These are phyloP conservation scores for Ceraclea dissimilis DNA, from an alignment of 2,888 invertebrate genomes.

Conservation along the genomic window DNA sequence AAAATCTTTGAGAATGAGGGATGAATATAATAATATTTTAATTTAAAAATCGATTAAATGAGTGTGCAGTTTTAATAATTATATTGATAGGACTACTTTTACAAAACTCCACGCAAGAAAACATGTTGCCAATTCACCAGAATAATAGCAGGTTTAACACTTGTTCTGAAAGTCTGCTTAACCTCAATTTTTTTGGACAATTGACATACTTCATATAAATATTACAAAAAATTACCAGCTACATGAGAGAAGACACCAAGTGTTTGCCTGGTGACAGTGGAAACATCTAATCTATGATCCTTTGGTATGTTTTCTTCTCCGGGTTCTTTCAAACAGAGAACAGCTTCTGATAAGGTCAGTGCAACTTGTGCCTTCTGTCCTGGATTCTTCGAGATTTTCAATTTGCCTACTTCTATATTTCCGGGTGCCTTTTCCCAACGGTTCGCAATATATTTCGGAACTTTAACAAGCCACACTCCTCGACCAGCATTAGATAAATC, in stretches of 20 bases:
- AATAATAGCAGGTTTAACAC: no score
- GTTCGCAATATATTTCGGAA: slow-evolving; percentile 92
- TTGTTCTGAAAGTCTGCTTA: no score
- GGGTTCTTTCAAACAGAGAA: slow-evolving; percentile 68
- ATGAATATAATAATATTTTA: no score
- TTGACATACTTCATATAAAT: no score
- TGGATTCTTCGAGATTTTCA: slow-evolving; percentile 74
- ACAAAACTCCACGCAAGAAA: no score
- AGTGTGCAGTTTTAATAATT: no score
- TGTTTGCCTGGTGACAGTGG: slow-evolving; percentile 84
- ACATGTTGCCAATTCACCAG: no score
- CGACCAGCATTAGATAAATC: slow-evolving; percentile 83
- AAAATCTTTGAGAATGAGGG: no score
- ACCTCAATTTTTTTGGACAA: no score
- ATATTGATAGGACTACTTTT: no score
- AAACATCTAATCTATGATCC: slow-evolving; percentile 86
- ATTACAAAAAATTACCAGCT: slow-evolving; percentile 67
- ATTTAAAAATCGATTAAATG: no score
- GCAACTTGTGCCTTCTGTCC: slow-evolving; percentile 85
- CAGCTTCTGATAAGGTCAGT: slow-evolving; percentile 72
- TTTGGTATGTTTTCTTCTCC: slow-evolving; percentile 80
- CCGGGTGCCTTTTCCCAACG: slow-evolving; percentile 92
- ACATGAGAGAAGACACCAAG: slow-evolving; percentile 88
- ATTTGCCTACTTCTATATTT: slow-evolving; percentile 87
- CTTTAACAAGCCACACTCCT: slow-evolving; percentile 95